Evolutionary conservation across 2,888 invertebrate genomes (phyloP).

Genomic region (Temnothorax unifasciatus): DNA sequence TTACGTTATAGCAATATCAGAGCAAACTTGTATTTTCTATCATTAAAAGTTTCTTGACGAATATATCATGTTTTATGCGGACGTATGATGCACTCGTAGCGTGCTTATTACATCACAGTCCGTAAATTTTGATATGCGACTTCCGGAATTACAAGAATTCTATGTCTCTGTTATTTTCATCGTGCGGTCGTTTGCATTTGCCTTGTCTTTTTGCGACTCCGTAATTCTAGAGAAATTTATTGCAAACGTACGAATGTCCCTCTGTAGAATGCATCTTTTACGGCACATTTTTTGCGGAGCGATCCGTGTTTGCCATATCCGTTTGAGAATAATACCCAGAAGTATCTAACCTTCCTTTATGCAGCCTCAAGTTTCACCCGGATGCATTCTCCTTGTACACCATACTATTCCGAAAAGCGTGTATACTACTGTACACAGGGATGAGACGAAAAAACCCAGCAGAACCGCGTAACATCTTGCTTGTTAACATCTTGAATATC

Average conservation of each 20-base stretch:
- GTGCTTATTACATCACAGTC: conserved; percentile 13
- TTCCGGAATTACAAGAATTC: conserved; percentile 7
- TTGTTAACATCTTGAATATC: conserved; percentile 35
- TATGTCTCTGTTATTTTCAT: conserved; percentile 2
- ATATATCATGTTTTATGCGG: not conserved
- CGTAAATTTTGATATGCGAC: conserved; percentile 26
- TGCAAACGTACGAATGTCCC: not conserved
- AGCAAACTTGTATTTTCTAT: conserved; percentile 1
- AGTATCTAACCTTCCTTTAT: conserved; percentile 60
- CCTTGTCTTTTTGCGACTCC: conserved; percentile 4
- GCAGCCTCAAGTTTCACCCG: conserved; percentile 59
- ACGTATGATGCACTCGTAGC: not conserved
- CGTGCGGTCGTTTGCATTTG: not conserved
- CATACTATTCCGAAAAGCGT: conserved; percentile 62
- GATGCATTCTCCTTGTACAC: conserved; percentile 61
- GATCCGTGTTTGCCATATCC: conserved; percentile 29
- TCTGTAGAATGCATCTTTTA: conserved; percentile 19
- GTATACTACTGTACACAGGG: not conserved
- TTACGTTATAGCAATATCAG: not conserved
- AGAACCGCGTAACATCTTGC: conserved; percentile 2
- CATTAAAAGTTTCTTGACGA: not conserved
- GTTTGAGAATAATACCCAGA: conserved; percentile 65
- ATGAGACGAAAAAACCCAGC: conserved; percentile 10
- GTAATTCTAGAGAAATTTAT: conserved; percentile 43
- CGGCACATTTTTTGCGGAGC: conserved; percentile 18